Conservation (phyloP, 2,113 vertebrate genomes). For the Cebus imitator region DNA sequence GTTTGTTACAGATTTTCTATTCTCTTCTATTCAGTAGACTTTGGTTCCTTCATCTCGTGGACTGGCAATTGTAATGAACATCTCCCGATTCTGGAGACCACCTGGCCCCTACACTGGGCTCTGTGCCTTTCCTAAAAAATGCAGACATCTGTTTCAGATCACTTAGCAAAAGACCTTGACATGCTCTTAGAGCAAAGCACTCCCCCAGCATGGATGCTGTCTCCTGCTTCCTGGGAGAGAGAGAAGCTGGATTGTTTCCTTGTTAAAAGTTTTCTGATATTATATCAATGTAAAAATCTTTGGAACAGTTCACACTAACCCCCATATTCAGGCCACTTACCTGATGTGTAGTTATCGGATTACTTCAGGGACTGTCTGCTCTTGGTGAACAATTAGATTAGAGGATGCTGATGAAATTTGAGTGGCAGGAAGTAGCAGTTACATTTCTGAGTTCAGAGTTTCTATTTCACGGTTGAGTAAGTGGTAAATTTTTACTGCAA, state of each 20-base stretch:
- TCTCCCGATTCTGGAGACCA: not conserved
- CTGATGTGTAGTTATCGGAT: conserved; percentile 68
- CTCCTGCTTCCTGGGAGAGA: not conserved
- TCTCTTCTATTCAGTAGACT: not conserved
- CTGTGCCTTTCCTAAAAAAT: conserved; percentile 29
- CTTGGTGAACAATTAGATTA: conserved; percentile 70
- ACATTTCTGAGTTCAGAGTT: conserved; percentile 70
- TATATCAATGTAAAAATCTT: conserved; percentile 45
- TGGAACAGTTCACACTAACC: conserved; percentile 29
- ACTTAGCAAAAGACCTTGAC: conserved; percentile 48
- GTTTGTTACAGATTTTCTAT: not conserved
- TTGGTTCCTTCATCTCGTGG: not conserved
- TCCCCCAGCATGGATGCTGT: not conserved
- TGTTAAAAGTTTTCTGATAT: conserved; percentile 64
- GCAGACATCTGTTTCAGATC: conserved; percentile 50
- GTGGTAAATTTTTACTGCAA: conserved; percentile 58
- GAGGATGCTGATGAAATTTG: conserved; percentile 65
- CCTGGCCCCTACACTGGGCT: not conserved
- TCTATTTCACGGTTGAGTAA: conserved; percentile 75
- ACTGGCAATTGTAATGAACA: not conserved
- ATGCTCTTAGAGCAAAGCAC: not conserved
- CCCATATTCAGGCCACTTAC: conserved; percentile 52
- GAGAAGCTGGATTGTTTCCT: not conserved
- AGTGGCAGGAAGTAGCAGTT: conserved; percentile 67
- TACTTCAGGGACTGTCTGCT: conserved; percentile 64